Evolutionary conservation across 2,888 invertebrate species (phyloP).

Genomic region (Xestoiulus laeticollis): DNA sequence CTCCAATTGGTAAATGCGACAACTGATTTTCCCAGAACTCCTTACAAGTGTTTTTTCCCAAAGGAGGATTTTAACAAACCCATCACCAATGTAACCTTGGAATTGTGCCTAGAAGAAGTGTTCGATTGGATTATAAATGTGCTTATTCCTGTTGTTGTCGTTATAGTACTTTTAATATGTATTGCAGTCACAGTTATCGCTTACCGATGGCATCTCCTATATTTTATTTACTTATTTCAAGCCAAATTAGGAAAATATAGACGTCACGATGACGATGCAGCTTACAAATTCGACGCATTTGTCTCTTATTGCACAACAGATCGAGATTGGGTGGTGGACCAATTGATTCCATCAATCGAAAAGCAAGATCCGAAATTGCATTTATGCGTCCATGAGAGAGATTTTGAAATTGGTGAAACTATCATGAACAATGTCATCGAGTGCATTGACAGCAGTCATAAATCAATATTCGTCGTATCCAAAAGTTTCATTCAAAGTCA

Average conservation of each 20-base stretch:
- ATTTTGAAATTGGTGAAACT: constrained; percentile 73
- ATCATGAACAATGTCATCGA: constrained; percentile 74
- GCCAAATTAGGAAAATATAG: neutral
- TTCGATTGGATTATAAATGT: constrained; percentile 30
- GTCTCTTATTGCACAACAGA: constrained; percentile 17
- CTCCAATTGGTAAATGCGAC: neutral
- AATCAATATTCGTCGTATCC: constrained; percentile 74
- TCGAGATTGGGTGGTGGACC: constrained; percentile 1
- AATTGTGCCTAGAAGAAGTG: constrained; percentile 40
- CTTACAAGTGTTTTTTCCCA: constrained; percentile 47
- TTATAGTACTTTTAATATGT: neutral
- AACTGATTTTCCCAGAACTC: neutral
- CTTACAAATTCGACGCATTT: constrained; percentile 53
- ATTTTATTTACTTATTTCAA: constrained; percentile 46
- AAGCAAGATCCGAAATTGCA: constrained; percentile 31
- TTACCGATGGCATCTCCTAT: constrained; percentile 48
- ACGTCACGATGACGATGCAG: neutral
- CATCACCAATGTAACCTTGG: neutral
- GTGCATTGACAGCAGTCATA: constrained; percentile 73
- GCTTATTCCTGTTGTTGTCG: neutral
- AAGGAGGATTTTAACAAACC: constrained; percentile 6
- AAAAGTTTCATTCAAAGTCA: constrained; percentile 75
- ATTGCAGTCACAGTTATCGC: neutral
- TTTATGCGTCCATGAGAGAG: constrained; percentile 76
- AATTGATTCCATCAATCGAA: constrained; percentile 53